Base-by-base conservation (phyloP, 1,140 invertebrate species). In the Aplysia californica region DNA sequence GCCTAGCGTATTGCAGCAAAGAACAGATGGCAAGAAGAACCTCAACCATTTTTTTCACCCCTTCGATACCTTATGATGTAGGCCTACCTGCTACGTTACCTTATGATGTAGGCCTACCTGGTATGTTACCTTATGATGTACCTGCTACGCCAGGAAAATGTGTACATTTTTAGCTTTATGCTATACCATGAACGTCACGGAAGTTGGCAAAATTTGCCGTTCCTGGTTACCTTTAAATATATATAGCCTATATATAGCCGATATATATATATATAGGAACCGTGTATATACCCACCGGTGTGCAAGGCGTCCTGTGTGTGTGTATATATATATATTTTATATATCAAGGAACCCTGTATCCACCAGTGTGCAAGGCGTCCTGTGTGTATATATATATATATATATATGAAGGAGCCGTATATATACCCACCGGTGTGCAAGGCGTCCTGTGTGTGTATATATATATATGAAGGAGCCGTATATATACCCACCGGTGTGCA, bases 401-500 rank as follows among this genome's bases (percentile, higher is more conserved):
- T n/a, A 15, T 50, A 50, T 50, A n/a, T 15, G 10, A 15, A 15
- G 10, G n/a, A 50, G 44, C 44, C n/a, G n/a, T 15, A 50, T 10
- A 15, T 50, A 38, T 65, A 41, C 50, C 15, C 61, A 86, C 86
- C 86, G 77, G 71, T 81, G 31, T 81, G 79, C 26, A 98, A 92
- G 10, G 97, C 95, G 87, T 95, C 94, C 81, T 93, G 93, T 50
- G n/a, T 50, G n/a, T 50, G n/a, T 10, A 15, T 15, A 15, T 50
- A 50, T 15, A 10, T 50, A 10, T 15, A 50, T 50, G 10, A 50
- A 50, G n/a, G 10, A 15, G n/a, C 10, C 10, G n/a, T n/a, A 50
- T n/a, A 50, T n/a, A 50, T 10, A 15, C 44, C 44, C 44, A 50
- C 10, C n/a, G n/a, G 10, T 50, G 10, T 50, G 44, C 10, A 10